Evolutionary conservation across 1,140 invertebrate species (phyloP), one percentile per base, ranked within the genome.

Genomic region (Drosophila pseudoobscura): DNA sequence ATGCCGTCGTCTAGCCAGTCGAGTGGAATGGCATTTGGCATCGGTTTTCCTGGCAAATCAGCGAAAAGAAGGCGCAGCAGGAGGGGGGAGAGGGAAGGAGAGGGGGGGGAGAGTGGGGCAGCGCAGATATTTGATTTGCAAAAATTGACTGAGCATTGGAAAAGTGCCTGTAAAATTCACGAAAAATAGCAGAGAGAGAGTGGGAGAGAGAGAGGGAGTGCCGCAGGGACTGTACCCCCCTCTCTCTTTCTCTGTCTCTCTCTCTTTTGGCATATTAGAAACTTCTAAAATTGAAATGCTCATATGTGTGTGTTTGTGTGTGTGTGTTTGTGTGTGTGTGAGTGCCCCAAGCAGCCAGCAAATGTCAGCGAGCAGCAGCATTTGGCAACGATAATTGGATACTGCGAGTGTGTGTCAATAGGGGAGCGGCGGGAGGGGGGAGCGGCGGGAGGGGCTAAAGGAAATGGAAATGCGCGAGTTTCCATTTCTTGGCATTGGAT

Each of bases 131-230:
- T 88, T 88, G 83, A 88, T 88, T 88, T 88, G 83, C 75, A 76
- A 79, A 75, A 88, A 88, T 88, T 88, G 83, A 88, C 84, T 88
- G 83, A 88, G 68, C 84, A 88, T 78, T 66, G 70, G 83, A 73
- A 87, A 87, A 87, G 82, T 87, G 82, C 65, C 82, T 87, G 82
- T 75, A 78, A 85, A 87, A 87, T 87, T 75, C 35, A 13, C 35
- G 74, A 65, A 69, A 82, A 85, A 85, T 75, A 45, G 60, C 71
- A 55, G 56, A 50, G 55, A 43, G 24, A 24, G 4, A 24, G 24
- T n/a, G n/a, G n/a, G n/a, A n/a, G n/a, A n/a, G n/a, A n/a, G n/a
- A 24, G 24, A 24, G 4, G 5, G 20, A 35, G 24, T 43, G 35
- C n/a, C 39, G 13, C 15, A 3, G 11, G 57, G 39, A 0, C 31